These are phyloP conservation scores for Enoplosus armatus DNA, from an alignment of 2,797 vertebrate genomes.

Conservation along the genomic window DNA sequence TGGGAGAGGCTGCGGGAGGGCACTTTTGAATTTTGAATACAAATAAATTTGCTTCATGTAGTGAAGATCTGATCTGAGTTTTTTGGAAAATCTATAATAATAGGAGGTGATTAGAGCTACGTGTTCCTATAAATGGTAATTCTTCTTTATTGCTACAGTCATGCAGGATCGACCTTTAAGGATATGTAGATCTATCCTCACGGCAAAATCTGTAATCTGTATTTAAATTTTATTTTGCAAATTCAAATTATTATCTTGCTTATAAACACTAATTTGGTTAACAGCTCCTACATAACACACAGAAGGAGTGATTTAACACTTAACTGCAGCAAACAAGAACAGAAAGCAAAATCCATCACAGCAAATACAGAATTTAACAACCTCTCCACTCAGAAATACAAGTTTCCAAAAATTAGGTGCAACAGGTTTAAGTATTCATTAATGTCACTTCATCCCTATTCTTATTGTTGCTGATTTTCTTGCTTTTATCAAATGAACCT, in stretches of 20 bases:
- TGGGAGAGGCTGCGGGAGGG: constrained; percentile 31
- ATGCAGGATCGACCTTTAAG: background rate
- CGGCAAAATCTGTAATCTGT: background rate
- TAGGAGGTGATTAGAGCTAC: background rate
- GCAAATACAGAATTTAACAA: too few relatives aligned
- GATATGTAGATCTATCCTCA: too few relatives aligned
- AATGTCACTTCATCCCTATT: background rate
- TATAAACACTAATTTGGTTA: background rate
- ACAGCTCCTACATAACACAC: too few relatives aligned
- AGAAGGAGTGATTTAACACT: too few relatives aligned
- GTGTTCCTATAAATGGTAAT: background rate
- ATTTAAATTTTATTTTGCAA: background rate
- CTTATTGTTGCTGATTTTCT: background rate
- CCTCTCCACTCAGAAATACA: background rate
- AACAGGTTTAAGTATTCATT: constrained; percentile 10
- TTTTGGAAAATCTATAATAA: constrained; percentile 8
- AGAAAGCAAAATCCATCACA: too few relatives aligned
- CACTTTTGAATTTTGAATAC: constrained; percentile 70
- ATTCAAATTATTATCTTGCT: background rate
- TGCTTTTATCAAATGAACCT: background rate
- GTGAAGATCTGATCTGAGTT: constrained; percentile 46
- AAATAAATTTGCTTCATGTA: constrained; percentile 66
- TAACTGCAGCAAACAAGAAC: too few relatives aligned
- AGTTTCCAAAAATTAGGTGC: background rate
- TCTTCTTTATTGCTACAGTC: background rate